These are phyloP conservation scores for Mimas tiliae DNA, from an alignment of 2,888 invertebrate species.

Conservation along the genomic window DNA sequence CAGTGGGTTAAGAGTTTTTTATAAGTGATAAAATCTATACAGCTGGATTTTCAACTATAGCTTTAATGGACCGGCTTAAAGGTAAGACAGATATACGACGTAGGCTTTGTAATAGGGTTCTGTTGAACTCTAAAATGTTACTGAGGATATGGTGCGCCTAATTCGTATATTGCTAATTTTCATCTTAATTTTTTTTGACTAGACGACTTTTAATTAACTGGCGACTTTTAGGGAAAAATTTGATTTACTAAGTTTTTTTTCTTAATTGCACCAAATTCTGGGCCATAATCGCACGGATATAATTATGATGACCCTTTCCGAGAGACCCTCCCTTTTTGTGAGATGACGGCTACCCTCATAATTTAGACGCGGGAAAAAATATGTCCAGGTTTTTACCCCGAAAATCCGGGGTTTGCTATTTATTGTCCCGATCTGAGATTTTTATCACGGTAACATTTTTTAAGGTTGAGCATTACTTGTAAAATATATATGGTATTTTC, in stretches of 20 bases:
- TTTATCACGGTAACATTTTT: not conserved
- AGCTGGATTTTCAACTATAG: too few species aligned
- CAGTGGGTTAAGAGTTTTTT: too few species aligned
- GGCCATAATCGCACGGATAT: not conserved
- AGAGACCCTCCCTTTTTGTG: slow-evolving; percentile 4
- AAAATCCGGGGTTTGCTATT: not conserved
- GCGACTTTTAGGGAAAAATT: not conserved
- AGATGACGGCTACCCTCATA: slow-evolving; percentile 6
- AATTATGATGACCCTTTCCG: slow-evolving; percentile 5
- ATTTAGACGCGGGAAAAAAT: not conserved
- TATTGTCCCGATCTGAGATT: not conserved
- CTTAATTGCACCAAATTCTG: not conserved
- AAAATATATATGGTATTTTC: not conserved
- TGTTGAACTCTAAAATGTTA: too few species aligned
- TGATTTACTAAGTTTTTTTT: not conserved
- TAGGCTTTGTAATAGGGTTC: too few species aligned
- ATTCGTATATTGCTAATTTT: too few species aligned
- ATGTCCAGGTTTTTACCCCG: not conserved
- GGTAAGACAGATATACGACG: too few species aligned
- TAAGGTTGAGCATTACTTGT: not conserved
- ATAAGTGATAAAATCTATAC: too few species aligned
- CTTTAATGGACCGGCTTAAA: too few species aligned
- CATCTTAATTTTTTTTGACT: too few species aligned
- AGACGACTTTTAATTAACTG: not conserved
- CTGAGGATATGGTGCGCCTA: too few species aligned